A percentile compares a stretch with the other conserved stretches of the same genome.
phyloP scores from a whole-genome alignment of 1,140 invertebrate genomes.

The Bombus fervidus region DNA sequence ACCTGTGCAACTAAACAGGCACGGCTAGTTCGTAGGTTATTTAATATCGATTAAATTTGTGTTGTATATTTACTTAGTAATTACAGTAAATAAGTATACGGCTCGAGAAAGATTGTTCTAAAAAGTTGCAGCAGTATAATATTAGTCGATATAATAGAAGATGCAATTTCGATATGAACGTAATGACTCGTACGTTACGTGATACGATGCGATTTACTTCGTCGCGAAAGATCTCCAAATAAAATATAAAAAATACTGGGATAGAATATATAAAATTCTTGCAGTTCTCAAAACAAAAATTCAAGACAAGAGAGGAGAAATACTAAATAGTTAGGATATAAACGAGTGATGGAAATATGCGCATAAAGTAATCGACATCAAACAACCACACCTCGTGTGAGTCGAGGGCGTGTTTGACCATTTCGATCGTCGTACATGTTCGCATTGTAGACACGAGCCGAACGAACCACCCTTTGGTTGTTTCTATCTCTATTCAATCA shows the following conservation, averaged over 20 bases:
- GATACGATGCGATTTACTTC: background rate
- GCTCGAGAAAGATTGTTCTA: background rate
- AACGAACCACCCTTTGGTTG: background rate
- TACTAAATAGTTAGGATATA: too few relatives aligned
- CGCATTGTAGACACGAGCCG: background rate
- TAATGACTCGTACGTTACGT: background rate
- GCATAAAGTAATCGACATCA: background rate
- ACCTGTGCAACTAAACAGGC: too few relatives aligned
- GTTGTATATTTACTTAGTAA: too few relatives aligned
- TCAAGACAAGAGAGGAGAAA: background rate
- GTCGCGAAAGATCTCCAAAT: background rate
- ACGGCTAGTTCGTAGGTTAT: too few relatives aligned
- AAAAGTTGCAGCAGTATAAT: background rate
- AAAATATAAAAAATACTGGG: background rate
- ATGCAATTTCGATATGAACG: background rate
- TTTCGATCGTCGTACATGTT: background rate
- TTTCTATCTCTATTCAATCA: background rate
- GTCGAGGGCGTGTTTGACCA: background rate
- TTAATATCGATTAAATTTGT: too few relatives aligned
- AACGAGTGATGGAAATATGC: background rate
- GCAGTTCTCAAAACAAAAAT: background rate
- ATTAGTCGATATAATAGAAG: background rate
- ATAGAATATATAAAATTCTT: background rate
- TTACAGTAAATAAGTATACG: background rate
- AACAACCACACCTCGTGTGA: background rate